Base-by-base conservation (phyloP, 2,888 invertebrate genomes). In the Panzeria rudis region DNA sequence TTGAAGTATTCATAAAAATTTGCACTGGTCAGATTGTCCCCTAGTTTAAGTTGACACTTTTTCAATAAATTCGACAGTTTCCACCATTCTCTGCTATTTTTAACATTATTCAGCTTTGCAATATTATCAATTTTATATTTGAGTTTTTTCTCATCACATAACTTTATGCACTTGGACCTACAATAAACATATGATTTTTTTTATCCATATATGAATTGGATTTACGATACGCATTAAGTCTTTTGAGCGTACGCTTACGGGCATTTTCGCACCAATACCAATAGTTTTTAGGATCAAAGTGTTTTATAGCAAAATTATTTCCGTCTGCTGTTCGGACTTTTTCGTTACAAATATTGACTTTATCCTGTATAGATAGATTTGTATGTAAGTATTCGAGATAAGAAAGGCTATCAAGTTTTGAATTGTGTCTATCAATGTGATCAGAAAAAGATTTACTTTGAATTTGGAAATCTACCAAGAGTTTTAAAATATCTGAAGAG, bases 211-310 rank as follows among this genome's bases (percentile, higher is more conserved):
- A n/a, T n/a, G n/a, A n/a, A n/a, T n/a, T n/a, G n/a, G n/a, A n/a
- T n/a, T n/a, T n/a, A n/a, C n/a, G n/a, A n/a, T n/a, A n/a, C n/a
- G n/a, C n/a, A n/a, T n/a, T n/a, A n/a, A 47, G n/a, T 47, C 47
- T 47, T 47, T 47, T 47, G 47, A 47, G 47, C 47, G n/a, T n/a
- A 47, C 47, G 47, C 17, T 47, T 47, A 47, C n/a, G 47, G n/a
- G 17, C n/a, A 47, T 47, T 47, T 47, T 47, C n/a, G 17, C 47
- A 47, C 47, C 6, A 6, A 47, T 9, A 6, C n/a, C n/a, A n/a
- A 9, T n/a, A 47, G 47, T 47, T 47, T 17, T 47, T 47, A 47
- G 47, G 47, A 47, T 47, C 47, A 47, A 47, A 47, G n/a, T n/a
- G n/a, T n/a, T n/a, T n/a, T n/a, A n/a, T n/a, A n/a, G n/a, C n/a